Evolutionary conservation across 2,888 invertebrate genomes (phyloP).

Genomic region (Hedychridium roseum): DNA sequence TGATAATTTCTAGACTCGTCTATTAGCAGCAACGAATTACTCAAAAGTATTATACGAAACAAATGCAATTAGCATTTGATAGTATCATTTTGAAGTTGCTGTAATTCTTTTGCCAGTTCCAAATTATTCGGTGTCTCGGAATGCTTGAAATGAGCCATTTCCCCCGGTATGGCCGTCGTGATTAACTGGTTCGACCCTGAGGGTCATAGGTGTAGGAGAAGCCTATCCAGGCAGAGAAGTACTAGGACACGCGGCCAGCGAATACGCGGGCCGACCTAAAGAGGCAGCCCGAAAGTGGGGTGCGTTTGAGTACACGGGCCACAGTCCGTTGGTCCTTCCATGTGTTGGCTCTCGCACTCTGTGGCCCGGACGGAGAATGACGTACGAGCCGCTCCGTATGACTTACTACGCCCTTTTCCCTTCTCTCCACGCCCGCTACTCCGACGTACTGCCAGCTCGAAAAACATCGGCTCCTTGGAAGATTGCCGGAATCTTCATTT

Average conservation of each 20-base stretch:
- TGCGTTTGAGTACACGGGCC: slow-evolving; percentile 45
- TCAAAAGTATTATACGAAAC: no score
- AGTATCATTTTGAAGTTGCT: no score
- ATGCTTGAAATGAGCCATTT: no score
- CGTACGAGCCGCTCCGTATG: slow-evolving; percentile 60
- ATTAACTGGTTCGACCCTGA: slow-evolving; percentile 47
- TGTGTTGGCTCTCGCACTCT: slow-evolving; percentile 58
- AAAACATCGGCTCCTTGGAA: slow-evolving; percentile 50
- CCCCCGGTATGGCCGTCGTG: no score
- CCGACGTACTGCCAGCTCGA: slow-evolving; percentile 51
- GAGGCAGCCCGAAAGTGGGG: slow-evolving; percentile 54
- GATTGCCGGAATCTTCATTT: slow-evolving; percentile 17
- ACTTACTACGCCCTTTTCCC: slow-evolving; percentile 63
- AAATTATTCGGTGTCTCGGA: no score
- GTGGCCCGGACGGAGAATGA: slow-evolving; percentile 61
- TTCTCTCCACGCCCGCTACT: slow-evolving; percentile 57
- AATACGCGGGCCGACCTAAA: slow-evolving; percentile 55
- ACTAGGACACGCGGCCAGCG: slow-evolving; percentile 33
- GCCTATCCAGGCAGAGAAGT: slow-evolving; percentile 15
- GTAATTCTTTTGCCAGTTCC: no score
- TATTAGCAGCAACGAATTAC: no score
- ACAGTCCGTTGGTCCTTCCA: slow-evolving; percentile 43
- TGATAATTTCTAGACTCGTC: no score
- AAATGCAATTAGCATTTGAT: no score
- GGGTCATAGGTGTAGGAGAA: slow-evolving; percentile 30